Percentiles rank a stretch among this genome's conserved stretches.
Evolutionary conservation across 35 echinoderm and acorn worm genomes (phyloP).

Genomic region (Lytechinus pictus): DNA sequence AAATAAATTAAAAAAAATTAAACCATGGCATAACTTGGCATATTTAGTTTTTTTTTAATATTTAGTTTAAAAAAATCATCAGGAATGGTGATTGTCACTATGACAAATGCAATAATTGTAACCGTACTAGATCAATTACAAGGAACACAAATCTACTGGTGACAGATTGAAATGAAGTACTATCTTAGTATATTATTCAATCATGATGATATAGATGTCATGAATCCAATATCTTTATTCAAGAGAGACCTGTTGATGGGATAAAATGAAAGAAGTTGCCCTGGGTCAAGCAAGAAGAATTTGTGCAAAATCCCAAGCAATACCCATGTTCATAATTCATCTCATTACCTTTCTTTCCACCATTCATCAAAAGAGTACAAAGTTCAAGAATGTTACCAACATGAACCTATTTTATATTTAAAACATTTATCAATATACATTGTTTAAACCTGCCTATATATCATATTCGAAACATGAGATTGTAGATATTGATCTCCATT

Average conservation of each 20-base stretch:
- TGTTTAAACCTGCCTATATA: too few relatives aligned
- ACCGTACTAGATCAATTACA: neutral
- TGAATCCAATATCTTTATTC: neutral
- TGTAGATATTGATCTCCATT: too few relatives aligned
- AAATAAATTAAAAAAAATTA: too few relatives aligned
- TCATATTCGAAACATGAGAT: too few relatives aligned
- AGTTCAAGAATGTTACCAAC: too few relatives aligned
- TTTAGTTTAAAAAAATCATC: neutral
- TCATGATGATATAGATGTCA: neutral
- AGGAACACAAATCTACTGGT: neutral
- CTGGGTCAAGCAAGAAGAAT: neutral
- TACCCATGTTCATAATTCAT: neutral
- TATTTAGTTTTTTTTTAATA: too few relatives aligned
- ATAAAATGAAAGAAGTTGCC: neutral
- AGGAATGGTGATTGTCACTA: neutral
- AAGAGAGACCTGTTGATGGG: neutral
- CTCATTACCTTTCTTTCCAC: neutral
- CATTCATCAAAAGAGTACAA: neutral
- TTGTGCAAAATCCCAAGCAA: neutral
- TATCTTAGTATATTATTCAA: neutral
- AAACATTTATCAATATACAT: too few relatives aligned
- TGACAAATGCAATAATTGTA: neutral
- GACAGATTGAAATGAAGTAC: neutral
- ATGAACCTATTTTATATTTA: too few relatives aligned
- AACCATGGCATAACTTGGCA: too few relatives aligned